Evolutionary conservation across 2,888 invertebrate species (phyloP).

Genomic region (Luperina nickerlii): DNA sequence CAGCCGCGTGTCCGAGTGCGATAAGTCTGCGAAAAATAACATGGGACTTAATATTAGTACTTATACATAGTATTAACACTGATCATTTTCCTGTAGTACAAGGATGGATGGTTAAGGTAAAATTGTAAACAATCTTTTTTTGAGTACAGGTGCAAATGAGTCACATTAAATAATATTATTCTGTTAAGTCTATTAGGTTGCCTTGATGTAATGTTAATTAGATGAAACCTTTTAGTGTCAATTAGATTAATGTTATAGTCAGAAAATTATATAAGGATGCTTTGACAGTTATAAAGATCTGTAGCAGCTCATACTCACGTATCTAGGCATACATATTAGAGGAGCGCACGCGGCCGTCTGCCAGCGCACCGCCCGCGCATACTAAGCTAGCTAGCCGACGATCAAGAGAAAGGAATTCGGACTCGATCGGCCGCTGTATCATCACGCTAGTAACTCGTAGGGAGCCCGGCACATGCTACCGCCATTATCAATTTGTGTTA

Average conservation of each 20-base stretch:
- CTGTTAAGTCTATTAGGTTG: constrained; percentile 51
- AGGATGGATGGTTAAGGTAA: constrained; percentile 9
- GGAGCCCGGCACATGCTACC: too few relatives aligned
- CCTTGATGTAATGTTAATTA: constrained; percentile 40
- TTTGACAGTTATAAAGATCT: background rate
- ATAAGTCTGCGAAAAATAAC: constrained; percentile 93
- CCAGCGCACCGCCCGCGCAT: too few relatives aligned
- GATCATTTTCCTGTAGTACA: constrained; percentile 54
- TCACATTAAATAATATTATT: constrained; percentile 33
- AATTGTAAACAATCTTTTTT: constrained; percentile 38
- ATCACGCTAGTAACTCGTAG: too few relatives aligned
- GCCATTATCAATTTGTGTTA: too few relatives aligned
- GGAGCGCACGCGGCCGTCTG: too few relatives aligned
- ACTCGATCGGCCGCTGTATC: too few relatives aligned
- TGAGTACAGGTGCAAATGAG: constrained; percentile 19
- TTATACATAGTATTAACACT: background rate
- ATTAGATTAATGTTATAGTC: constrained; percentile 29
- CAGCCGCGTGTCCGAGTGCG: constrained; percentile 97
- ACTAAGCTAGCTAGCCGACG: too few relatives aligned
- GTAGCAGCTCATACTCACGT: too few relatives aligned
- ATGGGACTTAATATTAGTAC: constrained; percentile 33
- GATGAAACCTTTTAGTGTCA: constrained; percentile 49
- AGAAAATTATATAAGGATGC: constrained; percentile 6
- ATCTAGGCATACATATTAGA: too few relatives aligned
- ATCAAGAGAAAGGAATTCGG: too few relatives aligned